Percentiles rank a stretch among this genome's conserved stretches.
phyloP scores from a whole-genome alignment of 1,140 invertebrate genomes.

The Lethocerus indicus region DNA sequence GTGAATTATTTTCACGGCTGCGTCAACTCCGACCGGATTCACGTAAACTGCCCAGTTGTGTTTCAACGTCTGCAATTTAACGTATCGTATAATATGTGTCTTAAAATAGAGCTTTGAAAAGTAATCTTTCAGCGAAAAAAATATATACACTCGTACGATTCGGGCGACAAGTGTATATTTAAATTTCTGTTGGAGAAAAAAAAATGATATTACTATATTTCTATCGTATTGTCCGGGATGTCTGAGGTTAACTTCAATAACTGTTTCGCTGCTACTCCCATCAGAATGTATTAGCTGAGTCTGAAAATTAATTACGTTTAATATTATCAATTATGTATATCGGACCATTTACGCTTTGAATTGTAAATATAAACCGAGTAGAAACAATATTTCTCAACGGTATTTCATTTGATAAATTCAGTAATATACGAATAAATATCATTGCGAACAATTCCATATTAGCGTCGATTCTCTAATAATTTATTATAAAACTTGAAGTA shows the following conservation, averaged over 20 bases:
- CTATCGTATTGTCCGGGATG: constrained; percentile 67
- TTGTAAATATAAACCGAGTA: too few species aligned
- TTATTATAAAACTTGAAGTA: too few species aligned
- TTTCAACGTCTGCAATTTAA: constrained; percentile 42
- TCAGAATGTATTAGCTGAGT: constrained; percentile 75
- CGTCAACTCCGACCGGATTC: constrained; percentile 84
- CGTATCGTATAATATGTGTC: too few species aligned
- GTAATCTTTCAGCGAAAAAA: not conserved
- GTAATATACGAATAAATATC: too few species aligned
- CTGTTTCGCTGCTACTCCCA: constrained; percentile 71
- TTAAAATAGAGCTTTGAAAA: too few species aligned
- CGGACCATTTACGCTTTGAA: too few species aligned
- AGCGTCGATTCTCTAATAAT: too few species aligned
- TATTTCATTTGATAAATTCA: too few species aligned
- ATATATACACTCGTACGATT: not conserved
- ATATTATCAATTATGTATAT: too few species aligned
- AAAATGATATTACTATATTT: constrained; percentile 43
- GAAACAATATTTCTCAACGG: too few species aligned
- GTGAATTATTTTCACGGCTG: constrained; percentile 55
- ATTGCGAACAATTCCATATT: too few species aligned
- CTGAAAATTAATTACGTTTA: constrained; percentile 31
- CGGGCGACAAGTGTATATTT: not conserved
- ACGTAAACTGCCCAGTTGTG: constrained; percentile 90
- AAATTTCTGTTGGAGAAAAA: not conserved
- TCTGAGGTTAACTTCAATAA: constrained; percentile 70